Conservation (phyloP, 2,888 invertebrate species). For the Eupithecia inturbata region DNA sequence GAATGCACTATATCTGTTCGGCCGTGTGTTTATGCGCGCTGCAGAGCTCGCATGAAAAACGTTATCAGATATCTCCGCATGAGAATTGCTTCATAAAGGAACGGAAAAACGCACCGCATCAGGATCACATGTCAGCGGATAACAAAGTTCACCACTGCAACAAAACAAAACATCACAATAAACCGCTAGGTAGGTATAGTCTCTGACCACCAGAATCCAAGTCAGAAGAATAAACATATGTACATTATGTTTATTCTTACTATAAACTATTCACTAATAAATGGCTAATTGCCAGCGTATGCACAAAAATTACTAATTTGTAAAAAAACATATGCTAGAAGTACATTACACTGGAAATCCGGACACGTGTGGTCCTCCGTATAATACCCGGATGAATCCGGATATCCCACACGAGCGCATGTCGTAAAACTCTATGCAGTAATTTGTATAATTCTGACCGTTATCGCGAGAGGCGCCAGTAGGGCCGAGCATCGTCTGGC, state of each 20-base stretch:
- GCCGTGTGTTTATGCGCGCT: constrained; percentile 5
- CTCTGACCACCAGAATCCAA: not conserved
- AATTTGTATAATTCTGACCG: constrained; percentile 48
- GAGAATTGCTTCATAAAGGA: constrained; percentile 23
- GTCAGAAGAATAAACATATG: not conserved
- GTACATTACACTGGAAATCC: not conserved
- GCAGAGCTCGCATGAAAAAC: constrained; percentile 17
- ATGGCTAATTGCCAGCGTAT: not conserved
- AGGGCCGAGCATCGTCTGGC: not conserved
- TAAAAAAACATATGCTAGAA: not conserved
- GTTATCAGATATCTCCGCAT: constrained; percentile 22
- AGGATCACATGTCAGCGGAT: constrained; percentile 12
- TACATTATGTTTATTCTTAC: no score
- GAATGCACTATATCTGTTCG: not conserved
- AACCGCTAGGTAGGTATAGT: no score
- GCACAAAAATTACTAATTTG: not conserved
- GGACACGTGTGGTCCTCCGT: constrained; percentile 23
- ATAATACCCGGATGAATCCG: constrained; percentile 43
- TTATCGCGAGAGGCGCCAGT: constrained; percentile 21
- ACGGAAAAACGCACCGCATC: constrained; percentile 7
- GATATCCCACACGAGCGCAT: constrained; percentile 58
- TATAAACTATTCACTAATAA: no score
- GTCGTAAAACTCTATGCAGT: constrained; percentile 48
- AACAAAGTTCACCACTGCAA: not conserved
- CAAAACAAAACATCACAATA: not conserved